Base-by-base conservation (phyloP, 2,888 invertebrate species). In the Parapristionchus giblindavisi region DNA sequence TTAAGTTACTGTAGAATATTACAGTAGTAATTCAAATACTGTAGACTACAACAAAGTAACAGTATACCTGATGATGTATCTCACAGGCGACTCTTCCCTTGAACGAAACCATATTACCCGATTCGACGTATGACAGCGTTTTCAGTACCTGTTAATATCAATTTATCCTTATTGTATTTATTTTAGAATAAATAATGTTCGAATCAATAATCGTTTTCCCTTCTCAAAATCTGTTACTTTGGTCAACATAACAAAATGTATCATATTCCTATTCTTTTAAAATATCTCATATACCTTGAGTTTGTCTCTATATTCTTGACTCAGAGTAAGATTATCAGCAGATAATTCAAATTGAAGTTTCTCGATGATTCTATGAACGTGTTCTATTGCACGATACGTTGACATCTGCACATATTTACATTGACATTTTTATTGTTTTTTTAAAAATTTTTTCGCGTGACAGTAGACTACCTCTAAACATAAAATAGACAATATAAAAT, bases 221-320 rank as follows among this genome's bases (percentile, higher is more conserved):
- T n/a, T n/a, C n/a, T n/a, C n/a, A n/a, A n/a, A n/a, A n/a, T n/a
- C n/a, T n/a, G n/a, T n/a, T n/a, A n/a, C n/a, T n/a, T n/a, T n/a
- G n/a, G n/a, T n/a, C n/a, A n/a, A n/a, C n/a, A n/a, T n/a, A n/a
- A n/a, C n/a, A n/a, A n/a, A n/a, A n/a, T n/a, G n/a, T n/a, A n/a
- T n/a, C n/a, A n/a, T n/a, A n/a, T 32, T 34, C 58, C 32, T 8
- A 29, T 29, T 5, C 43, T 34, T 6, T 58, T 34, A 58, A 8
- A 52, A 21, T 21, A 56, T 56, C 27, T 11, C 4, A 17, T 14
- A 60, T 43, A 89, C 89, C 84, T 88, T 81, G 52, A 90, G 79
- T 40, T 95, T 91, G 80, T 93, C 92, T 83, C 93, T 92, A 88
- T 97, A 98, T 85, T 98, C 96, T 0, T 95, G 94, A 89, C 95